Evolutionary conservation across 2,113 vertebrate genomes (phyloP).

Genomic region (Chroicocephalus ridibundus): DNA sequence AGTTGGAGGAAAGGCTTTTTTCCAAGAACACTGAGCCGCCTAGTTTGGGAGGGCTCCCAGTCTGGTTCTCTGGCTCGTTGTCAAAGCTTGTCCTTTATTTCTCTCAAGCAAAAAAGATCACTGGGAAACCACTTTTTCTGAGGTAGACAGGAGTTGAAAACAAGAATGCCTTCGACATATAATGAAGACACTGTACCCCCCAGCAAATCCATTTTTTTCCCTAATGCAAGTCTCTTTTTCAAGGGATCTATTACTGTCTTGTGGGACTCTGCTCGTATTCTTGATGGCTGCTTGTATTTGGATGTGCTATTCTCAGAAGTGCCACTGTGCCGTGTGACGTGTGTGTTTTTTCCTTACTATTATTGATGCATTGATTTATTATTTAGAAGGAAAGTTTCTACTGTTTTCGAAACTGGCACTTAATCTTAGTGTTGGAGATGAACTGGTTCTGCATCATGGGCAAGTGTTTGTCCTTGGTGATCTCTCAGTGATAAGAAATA

Average conservation of each 20-base stretch:
- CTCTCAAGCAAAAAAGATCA: neutral
- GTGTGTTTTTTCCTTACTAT: neutral
- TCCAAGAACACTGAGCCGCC: neutral
- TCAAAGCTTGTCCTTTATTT: constrained; percentile 41
- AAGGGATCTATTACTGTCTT: constrained; percentile 12
- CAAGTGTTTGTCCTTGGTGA: neutral
- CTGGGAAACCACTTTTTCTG: neutral
- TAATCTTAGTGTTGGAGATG: neutral
- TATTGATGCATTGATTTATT: neutral
- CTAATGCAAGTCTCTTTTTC: constrained; percentile 18
- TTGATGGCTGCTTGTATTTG: constrained; percentile 21
- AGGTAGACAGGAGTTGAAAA: neutral
- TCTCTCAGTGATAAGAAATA: neutral
- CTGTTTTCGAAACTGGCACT: neutral
- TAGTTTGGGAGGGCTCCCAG: constrained; percentile 3
- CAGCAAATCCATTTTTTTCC: neutral
- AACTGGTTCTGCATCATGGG: neutral
- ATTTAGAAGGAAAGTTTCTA: neutral
- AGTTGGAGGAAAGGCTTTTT: neutral
- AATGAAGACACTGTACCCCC: neutral
- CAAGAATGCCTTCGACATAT: neutral
- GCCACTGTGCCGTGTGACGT: neutral
- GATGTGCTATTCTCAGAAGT: neutral
- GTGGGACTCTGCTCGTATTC: neutral
- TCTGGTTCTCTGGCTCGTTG: neutral